Evolutionary conservation across 64 coral and sea anemone species (phyloP).

Genomic region (Hydrozoanthus tunicans): DNA sequence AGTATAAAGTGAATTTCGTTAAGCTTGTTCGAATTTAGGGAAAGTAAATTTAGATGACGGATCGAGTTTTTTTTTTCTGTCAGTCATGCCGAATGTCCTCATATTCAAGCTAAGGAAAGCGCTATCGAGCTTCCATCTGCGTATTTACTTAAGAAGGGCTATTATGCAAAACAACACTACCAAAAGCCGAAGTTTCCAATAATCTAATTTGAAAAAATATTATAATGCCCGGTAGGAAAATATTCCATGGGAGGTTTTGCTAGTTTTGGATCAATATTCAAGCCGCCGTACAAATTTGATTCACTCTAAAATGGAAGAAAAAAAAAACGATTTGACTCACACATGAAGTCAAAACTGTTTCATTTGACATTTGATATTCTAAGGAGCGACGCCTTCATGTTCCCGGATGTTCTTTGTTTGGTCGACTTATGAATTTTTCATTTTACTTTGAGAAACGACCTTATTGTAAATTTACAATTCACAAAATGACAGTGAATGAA

Average conservation of each 20-base stretch:
- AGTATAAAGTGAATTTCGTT: not conserved
- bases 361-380: constrained; percentile 31
- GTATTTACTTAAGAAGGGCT: not conserved
- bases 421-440: constrained; percentile 58
- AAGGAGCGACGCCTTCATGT: not conserved
- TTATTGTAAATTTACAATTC: constrained; percentile 73
- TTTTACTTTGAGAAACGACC: constrained; percentile 27
- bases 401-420: constrained; percentile 74
- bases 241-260: not conserved
- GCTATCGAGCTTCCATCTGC: constrained; percentile 38
- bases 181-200: constrained; percentile 25
- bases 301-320: not conserved
- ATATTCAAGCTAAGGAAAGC: not conserved
- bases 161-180: constrained; percentile 28
- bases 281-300: too few relatives aligned
- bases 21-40: not conserved
- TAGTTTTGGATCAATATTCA: not conserved
- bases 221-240: not conserved
- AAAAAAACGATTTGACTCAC: not conserved
- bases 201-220: not conserved
- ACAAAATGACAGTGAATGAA: constrained; percentile 87
- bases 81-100: not conserved
- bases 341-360: constrained; percentile 9
- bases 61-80: not conserved
- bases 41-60: too few relatives aligned